Base-by-base conservation (phyloP, 1,140 invertebrate species). In the Theocolax elegans region DNA sequence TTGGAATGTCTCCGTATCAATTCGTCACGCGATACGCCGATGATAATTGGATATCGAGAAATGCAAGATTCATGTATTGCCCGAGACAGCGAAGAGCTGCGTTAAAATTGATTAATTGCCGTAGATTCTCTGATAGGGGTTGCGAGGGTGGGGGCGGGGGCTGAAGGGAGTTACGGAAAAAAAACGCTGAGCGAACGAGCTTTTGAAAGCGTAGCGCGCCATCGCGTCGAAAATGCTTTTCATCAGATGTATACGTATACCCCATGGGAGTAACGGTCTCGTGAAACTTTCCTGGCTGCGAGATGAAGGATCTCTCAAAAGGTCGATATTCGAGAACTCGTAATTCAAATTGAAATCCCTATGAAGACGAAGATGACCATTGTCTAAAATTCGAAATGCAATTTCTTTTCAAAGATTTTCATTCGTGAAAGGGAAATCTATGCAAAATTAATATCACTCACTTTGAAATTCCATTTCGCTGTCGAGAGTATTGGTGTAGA, bases 41-140 rank as follows among this genome's bases (percentile, higher is more conserved):
- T 75, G 77, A 76, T 78, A 74, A 78, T 78, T 78, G 77, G 74
- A 75, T 75, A 74, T 78, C 69, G 74, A 78, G 74, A 74, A 74
- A 54, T 56, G 67, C 56, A 59, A 67, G 65, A 59, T 68, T 60
- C 66, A 51, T 60, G 66, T 23, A 35, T 59, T 21, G 21, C 42
- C 49, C 42, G 15, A 23, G 17, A 25, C 29, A 42, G 42, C 8
- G 25, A 31, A 27, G 25, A 31, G 31, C 19, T n/a, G n/a, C 44
- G 15, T 21, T 68, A 51, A 53, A 69, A 53, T 63, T 69, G 46
- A 68, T 68, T 51, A 60, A 68, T 68, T 42, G 56, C 19, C 31
- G 10, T 49, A 27, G 8, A 29, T n/a, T 46, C 21, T 40, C 23
- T n/a, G 21, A 1, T 13, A 13, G 19, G 31, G 31, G 10, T 35